Evolutionary conservation across 2,113 vertebrate species (phyloP), one percentile per base, ranked within the genome.

Genomic region (Prolemur simus): DNA sequence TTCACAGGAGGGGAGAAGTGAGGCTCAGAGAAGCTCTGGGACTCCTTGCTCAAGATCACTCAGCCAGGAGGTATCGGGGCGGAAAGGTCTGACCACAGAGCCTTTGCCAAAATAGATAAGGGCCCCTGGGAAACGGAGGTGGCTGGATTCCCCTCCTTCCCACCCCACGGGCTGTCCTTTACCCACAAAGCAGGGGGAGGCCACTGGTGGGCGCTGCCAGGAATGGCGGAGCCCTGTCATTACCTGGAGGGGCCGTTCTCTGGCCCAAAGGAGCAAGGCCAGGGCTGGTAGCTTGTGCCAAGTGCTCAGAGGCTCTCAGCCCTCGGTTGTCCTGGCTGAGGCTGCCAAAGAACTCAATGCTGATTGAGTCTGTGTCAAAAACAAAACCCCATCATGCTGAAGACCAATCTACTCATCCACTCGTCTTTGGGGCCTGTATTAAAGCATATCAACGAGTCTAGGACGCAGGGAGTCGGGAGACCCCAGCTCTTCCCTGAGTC

Each of bases 31-130:
- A 74, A 21, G 73, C 45, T 23, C 34, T 12, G 76, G 58, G 74
- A 83, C 32, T 25, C 6, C 34, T 69, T 39, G 71, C n/a, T 89
- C 68, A 69, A 81, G 85, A 76, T 42, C 58, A 39, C 81, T 69
- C 10, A 34, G 78, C 52, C n/a, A 45, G 32, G 90, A 94, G 37
- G 58, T 58, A 52, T 89, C 15, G 29, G 73, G 42, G 73, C 3
- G 2, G 82, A 93, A 94, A 77, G 0, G 5, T 74, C 82, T 82
- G 87, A 71, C 37, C 66, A 66, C 77, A 58, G 86, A 83, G 58
- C 63, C 80, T 81, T 39, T 81, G 94, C 81, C 96, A 96, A 84
- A 87, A 84, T 5, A 95, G 93, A 92, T 71, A 86, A 95, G 60
- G 23, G 64, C 63, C 49, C 52, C 32, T 42, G 47, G 52, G 85